Evolutionary conservation across 2,113 vertebrate species (phyloP), one percentile per base, ranked within the genome.

Genomic region (Malurus melanocephalus): DNA sequence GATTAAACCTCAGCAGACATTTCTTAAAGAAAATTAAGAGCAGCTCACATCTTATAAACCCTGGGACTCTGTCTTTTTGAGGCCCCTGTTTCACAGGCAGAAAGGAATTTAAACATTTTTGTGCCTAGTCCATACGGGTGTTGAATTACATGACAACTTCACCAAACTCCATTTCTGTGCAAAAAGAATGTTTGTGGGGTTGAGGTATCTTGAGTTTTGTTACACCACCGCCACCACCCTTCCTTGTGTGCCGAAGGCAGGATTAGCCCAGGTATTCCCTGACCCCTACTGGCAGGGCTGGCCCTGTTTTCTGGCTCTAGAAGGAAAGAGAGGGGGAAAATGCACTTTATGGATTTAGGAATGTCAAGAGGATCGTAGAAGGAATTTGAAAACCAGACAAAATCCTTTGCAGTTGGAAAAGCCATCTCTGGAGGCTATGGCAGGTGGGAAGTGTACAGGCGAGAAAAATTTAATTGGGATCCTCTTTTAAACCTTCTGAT

Each of bases 211-310:
- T 27, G 13, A 10, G 8, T 45, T 73, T 22, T 74, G 30, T 19
- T 24, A 12, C 4, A 42, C 18, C 43, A 46, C 13, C 4, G 42
- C 16, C 43, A 46, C 11, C 12, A 45, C 28, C 3, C 3, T 6
- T 33, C 51, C 40, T 30, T 15, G 0, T 9, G n/a, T 23, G 11
- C 30, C 6, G 10, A 49, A 69, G 53, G 75, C 71, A 85, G 76
- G n/a, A 43, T 62, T 80, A 89, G 43, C 40, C 67, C 61, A n/a
- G 80, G 92, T 27, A 1, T 81, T 71, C 89, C 78, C 93, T 94
- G 92, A 82, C 88, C 74, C 74, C 93, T 94, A 1, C 90, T 79
- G 93, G 88, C 20, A 11, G 71, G 62, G 74, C 35, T 84, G 69
- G 69, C n/a, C 88, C 51, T 14, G 23, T 26, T 21, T 64, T 38